Conservation (phyloP, 1,140 invertebrate species). For the Diachasmimorpha longicaudata region DNA sequence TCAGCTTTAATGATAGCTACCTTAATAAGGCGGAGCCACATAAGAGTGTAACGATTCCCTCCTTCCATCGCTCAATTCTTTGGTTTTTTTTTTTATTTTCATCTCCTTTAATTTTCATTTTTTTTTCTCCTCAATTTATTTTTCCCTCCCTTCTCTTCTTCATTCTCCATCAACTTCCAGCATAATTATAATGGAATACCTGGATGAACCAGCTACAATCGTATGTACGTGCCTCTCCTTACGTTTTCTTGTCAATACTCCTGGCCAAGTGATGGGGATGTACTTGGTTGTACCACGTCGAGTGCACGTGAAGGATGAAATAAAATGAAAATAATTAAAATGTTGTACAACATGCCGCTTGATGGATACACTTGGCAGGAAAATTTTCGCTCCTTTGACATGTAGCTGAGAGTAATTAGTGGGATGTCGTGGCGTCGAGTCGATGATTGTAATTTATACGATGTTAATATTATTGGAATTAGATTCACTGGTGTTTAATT, state of each 20-base stretch:
- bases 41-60: slow-evolving; percentile 34
- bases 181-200: slow-evolving; percentile 53
- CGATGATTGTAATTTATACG: neutral
- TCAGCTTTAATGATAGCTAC: slow-evolving; percentile 52
- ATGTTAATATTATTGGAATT: neutral
- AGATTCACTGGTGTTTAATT: neutral
- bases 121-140: slow-evolving; percentile 11
- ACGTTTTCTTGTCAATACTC: slow-evolving; percentile 29
- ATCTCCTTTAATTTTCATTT: neutral
- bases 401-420: neutral
- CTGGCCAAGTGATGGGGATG: slow-evolving; percentile 1
- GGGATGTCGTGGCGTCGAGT: neutral
- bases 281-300: neutral
- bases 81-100: slow-evolving; percentile 2
- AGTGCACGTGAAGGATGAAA: neutral
- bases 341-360: neutral
- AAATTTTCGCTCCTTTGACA: neutral
- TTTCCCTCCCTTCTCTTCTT: slow-evolving; percentile 8
- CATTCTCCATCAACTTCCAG: slow-evolving; percentile 19
- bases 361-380: neutral
- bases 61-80: slow-evolving; percentile 20
- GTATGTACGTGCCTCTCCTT: slow-evolving; percentile 44
- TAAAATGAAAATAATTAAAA: neutral
- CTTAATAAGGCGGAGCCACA: slow-evolving; percentile 52
- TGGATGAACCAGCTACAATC: slow-evolving; percentile 35